Conservation (phyloP, 2,797 vertebrate genomes). For the Pangasius macronema region DNA sequence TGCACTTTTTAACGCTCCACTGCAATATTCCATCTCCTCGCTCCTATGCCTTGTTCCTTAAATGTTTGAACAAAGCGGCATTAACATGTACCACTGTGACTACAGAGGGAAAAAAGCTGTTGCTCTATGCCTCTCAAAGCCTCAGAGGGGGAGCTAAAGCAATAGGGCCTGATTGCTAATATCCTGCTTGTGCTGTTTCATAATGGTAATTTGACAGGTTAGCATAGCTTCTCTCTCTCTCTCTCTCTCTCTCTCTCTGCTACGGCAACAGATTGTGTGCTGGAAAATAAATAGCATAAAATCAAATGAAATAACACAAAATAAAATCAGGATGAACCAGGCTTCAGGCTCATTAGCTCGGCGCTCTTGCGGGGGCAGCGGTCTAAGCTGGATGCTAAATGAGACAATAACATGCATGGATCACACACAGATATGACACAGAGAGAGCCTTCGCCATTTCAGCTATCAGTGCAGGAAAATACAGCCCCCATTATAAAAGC, state of each 20-base stretch:
- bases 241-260: slow-evolving; percentile 5
- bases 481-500: slow-evolving; percentile 5
- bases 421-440: slow-evolving; percentile 28
- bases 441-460: neutral
- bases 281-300: slow-evolving; percentile 54
- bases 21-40: slow-evolving; percentile 13
- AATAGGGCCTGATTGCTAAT: slow-evolving; percentile 58
- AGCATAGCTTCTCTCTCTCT: slow-evolving; percentile 34
- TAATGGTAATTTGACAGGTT: slow-evolving; percentile 55
- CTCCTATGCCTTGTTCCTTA: neutral
- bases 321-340: slow-evolving; percentile 56
- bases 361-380: slow-evolving; percentile 40
- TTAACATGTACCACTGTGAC: slow-evolving; percentile 37
- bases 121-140: slow-evolving; percentile 37
- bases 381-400: slow-evolving; percentile 40
- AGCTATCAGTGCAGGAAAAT: slow-evolving; percentile 25
- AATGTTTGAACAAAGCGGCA: slow-evolving; percentile 40
- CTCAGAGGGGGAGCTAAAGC: slow-evolving; percentile 41
- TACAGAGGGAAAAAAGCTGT: slow-evolving; percentile 22
- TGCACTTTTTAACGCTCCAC: slow-evolving; percentile 16
- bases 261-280: slow-evolving; percentile 36
- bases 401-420: slow-evolving; percentile 42
- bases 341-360: slow-evolving; percentile 51
- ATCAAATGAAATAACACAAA: slow-evolving; percentile 59
- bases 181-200: slow-evolving; percentile 51